These are phyloP conservation scores for Amblyornis subalaris DNA, from an alignment of 2,113 vertebrate genomes.

Conservation along the genomic window DNA sequence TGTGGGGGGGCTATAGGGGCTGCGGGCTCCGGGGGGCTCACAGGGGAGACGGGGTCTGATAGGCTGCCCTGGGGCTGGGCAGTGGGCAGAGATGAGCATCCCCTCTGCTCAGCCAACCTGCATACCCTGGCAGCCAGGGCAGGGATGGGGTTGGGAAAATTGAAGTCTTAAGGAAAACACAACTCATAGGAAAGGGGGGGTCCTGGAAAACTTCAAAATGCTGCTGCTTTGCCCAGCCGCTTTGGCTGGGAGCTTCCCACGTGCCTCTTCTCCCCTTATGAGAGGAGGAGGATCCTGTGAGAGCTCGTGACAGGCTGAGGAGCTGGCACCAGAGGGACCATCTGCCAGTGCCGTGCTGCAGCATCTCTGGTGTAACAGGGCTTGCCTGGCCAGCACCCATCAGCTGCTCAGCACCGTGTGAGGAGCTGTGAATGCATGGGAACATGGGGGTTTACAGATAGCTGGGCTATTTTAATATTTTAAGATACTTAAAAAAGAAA, in stretches of 20 bases:
- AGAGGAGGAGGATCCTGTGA: not conserved
- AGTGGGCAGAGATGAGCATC: not conserved
- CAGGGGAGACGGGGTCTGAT: fast-evolving
- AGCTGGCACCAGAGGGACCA: not conserved
- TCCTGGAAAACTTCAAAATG: not conserved
- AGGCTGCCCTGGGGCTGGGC: not conserved
- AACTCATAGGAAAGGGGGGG: fast-evolving
- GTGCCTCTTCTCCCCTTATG: not conserved
- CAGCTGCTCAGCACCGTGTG: fast-evolving
- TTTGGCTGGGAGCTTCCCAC: not conserved
- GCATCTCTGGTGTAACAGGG: not conserved
- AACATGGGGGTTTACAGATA: not conserved
- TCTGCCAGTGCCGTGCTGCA: fast-evolving
- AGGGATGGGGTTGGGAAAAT: not conserved
- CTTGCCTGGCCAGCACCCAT: not conserved
- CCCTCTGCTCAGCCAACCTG: not conserved
- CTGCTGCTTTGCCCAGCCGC: not conserved
- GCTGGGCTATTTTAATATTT: not conserved
- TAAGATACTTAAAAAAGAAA: not conserved
- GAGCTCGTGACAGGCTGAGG: fast-evolving
- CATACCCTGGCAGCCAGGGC: fast-evolving
- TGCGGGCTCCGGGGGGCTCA: fast-evolving
- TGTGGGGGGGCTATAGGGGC: fast-evolving
- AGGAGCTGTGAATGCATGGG: not conserved
- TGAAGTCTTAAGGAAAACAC: not conserved